Evolutionary conservation across 2,797 vertebrate species (phyloP).

Genomic region (Catostomus latipinnis): DNA sequence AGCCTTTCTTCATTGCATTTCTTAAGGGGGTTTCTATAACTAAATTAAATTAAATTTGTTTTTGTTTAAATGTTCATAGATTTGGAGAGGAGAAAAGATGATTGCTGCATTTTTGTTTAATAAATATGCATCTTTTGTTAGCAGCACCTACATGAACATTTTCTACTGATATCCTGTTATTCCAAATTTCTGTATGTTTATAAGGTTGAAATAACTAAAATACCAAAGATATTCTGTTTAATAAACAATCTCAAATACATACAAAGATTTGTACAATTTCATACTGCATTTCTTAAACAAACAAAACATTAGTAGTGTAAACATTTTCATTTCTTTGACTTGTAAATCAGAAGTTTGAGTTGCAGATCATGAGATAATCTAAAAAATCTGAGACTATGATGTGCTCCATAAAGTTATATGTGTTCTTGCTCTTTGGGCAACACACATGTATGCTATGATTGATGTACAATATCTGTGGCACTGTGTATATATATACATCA

Average conservation of each 20-base stretch:
- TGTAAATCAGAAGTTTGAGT: not conserved
- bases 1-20: not conserved
- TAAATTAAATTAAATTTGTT: not conserved
- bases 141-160: not conserved
- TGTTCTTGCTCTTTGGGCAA: not conserved
- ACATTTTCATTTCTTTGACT: not conserved
- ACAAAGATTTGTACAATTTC: not conserved
- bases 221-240: not conserved
- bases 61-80: not conserved
- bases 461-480: not conserved
- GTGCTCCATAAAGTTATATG: too few species aligned
- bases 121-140: slow-evolving; percentile 13
- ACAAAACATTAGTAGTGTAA: slow-evolving; percentile 7
- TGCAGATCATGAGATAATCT: not conserved
- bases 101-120: slow-evolving; percentile 13
- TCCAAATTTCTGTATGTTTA: not conserved
- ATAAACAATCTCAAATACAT: slow-evolving; percentile 26
- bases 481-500: not conserved
- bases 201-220: not conserved
- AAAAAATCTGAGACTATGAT: too few species aligned
- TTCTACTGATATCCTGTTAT: not conserved
- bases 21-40: not conserved
- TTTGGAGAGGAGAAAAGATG: too few species aligned
- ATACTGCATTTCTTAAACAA: too few species aligned
- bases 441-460: not conserved